Conservation (phyloP, 2,113 vertebrate species). For the Protobothrops mucrosquamatus region DNA sequence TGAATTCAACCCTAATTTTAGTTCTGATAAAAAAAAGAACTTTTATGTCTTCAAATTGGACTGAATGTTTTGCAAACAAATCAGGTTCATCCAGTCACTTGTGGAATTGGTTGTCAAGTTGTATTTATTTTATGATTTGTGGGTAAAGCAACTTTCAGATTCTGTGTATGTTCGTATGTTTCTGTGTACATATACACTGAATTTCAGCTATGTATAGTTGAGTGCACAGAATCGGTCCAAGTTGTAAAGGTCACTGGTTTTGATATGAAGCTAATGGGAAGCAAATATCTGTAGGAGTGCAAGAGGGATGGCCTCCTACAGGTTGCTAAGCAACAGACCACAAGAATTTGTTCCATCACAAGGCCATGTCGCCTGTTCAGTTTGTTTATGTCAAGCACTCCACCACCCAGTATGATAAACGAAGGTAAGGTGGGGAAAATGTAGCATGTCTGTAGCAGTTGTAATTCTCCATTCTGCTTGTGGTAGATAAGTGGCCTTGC, state of each 20-base stretch:
- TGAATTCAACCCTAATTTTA: neutral
- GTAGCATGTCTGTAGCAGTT: neutral
- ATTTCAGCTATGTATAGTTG: slow-evolving; percentile 16
- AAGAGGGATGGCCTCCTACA: slow-evolving; percentile 76
- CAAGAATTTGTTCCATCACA: slow-evolving; percentile 71
- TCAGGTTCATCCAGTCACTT: neutral
- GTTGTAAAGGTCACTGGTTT: slow-evolving; percentile 41
- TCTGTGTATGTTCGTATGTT: neutral
- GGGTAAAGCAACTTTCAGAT: neutral
- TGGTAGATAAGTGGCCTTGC: slow-evolving; percentile 54
- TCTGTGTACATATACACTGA: slow-evolving; percentile 3
- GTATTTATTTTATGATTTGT: neutral
- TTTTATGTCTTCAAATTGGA: neutral
- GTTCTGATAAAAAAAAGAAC: neutral
- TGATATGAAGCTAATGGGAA: slow-evolving; percentile 75
- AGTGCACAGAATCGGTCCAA: slow-evolving; percentile 1
- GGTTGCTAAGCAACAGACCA: slow-evolving; percentile 77
- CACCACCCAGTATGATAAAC: slow-evolving; percentile 68
- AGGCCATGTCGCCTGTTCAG: slow-evolving; percentile 64
- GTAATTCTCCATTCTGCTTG: slow-evolving; percentile 21
- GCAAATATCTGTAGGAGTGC: slow-evolving; percentile 72
- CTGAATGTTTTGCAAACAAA: neutral
- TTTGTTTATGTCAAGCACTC: slow-evolving; percentile 78
- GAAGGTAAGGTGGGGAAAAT: neutral
- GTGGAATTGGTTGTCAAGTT: neutral